These are phyloP conservation scores for Chloropsis cyanopogon DNA, from an alignment of 2,113 vertebrate genomes.

Conservation along the genomic window DNA sequence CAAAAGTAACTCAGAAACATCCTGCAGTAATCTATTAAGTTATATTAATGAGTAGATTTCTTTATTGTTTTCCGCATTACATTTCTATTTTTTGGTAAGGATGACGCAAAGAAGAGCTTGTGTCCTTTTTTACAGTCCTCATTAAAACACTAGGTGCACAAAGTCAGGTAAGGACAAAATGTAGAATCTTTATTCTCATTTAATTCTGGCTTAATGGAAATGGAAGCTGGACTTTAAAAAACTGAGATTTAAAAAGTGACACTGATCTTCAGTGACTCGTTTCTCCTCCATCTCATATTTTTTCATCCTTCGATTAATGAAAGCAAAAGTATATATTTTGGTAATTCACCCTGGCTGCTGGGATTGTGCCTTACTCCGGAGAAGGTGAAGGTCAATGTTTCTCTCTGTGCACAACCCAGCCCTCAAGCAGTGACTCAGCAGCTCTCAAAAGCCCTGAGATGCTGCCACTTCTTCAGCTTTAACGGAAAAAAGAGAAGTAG, in stretches of 20 bases:
- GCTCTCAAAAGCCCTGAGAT: background rate
- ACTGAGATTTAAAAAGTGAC: background rate
- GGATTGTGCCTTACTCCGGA: background rate
- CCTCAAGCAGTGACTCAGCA: conserved; percentile 9
- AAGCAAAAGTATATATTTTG: background rate
- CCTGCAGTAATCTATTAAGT: background rate
- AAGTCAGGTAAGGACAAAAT: background rate
- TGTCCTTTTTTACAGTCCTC: background rate
- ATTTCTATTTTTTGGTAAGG: background rate
- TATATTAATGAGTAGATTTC: background rate
- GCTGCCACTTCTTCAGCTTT: background rate
- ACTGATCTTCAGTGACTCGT: background rate
- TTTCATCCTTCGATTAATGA: background rate
- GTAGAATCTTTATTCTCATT: background rate
- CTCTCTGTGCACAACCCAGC: background rate
- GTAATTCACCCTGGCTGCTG: background rate
- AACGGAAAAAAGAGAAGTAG: background rate
- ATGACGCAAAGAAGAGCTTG: background rate
- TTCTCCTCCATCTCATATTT: background rate
- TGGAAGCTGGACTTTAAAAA: background rate
- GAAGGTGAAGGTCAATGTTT: background rate
- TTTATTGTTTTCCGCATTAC: background rate
- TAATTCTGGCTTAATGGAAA: background rate
- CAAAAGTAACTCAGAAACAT: background rate
- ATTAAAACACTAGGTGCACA: background rate